phyloP scores from a whole-genome alignment of 2,113 vertebrate genomes.

The Rynchops niger region DNA sequence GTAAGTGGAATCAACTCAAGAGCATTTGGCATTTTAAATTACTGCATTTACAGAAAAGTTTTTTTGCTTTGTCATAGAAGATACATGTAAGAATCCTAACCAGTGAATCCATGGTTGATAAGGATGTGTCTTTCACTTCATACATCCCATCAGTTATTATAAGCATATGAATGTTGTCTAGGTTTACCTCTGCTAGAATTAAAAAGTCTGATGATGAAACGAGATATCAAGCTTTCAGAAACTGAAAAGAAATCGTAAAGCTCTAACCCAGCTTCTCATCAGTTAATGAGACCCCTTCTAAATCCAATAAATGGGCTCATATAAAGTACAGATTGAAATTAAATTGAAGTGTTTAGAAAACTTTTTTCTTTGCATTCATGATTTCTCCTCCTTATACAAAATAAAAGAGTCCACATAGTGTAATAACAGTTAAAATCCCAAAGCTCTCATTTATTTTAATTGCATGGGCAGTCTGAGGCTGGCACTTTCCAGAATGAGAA shows the following conservation, averaged over 20 bases:
- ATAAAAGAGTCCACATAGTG: background rate
- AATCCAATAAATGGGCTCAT: background rate
- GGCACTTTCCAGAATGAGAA: background rate
- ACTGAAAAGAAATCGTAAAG: background rate
- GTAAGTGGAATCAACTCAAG: background rate
- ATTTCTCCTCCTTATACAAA: background rate
- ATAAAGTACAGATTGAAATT: background rate
- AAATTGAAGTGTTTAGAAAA: background rate
- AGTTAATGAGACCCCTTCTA: background rate
- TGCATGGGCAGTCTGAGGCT: background rate
- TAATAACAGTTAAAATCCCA: background rate
- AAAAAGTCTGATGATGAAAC: background rate
- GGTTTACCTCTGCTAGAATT: background rate
- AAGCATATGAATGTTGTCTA: background rate
- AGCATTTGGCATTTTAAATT: background rate
- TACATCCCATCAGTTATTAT: background rate
- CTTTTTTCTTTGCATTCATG: background rate
- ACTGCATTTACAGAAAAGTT: background rate
- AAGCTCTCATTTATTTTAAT: constrained; percentile 1
- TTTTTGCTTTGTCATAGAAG: background rate
- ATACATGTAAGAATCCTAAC: background rate
- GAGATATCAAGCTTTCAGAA: background rate
- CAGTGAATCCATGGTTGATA: background rate
- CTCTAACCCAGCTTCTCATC: background rate
- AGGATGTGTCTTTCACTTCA: background rate